Evolutionary conservation across 2,797 vertebrate species (phyloP), one percentile per base, ranked within the genome.

Genomic region (Malurus splendens): DNA sequence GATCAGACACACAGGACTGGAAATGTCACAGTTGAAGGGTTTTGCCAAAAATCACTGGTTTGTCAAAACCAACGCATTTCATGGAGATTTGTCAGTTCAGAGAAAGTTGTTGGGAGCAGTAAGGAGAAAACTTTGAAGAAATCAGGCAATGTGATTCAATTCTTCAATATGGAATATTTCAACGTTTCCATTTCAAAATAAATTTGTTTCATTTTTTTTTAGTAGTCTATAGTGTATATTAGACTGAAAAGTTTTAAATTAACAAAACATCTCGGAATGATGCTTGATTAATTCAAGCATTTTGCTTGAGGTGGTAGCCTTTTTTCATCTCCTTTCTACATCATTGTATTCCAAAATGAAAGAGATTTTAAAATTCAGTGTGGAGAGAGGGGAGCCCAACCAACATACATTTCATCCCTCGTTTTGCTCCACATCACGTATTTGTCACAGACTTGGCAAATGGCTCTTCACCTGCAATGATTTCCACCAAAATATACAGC

Each of bases 51-150:
- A 60, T 71, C 27, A 32, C 51, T 13, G 25, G 18, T 90, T 85
- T 90, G 66, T 77, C 68, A 77, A 74, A 93, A 44, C 30, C 9
- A 44, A 14, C 38, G 36, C 4, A 16, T 15, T 61, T 90, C 12
- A 12, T 27, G 33, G 75, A 78, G 36, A 68, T 65, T 72, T 68
- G 36, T 55, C 28, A 8, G 14, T 71, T 80, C 30, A 48, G 33
- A 85, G 30, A 61, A 57, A 74, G 52, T 52, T 76, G 7, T 44
- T 86, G 55, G 55, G 30, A 85, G 61, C 3, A 2, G 18, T 55
- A 65, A 61, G 28, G 39, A 90, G 65, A 85, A 75, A 82, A 80
- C 48, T 91, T 50, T 33, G 32, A 85, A 24, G 13, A 65, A 62
- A 74, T 85, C 18, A 59, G 55, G n/a, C 14, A 82, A 25, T 67